Percentiles rank a stretch among this genome's conserved stretches.
These are phyloP conservation scores for Penaeus vannamei DNA, from an alignment of 1,140 invertebrate genomes.

Conservation along the genomic window DNA sequence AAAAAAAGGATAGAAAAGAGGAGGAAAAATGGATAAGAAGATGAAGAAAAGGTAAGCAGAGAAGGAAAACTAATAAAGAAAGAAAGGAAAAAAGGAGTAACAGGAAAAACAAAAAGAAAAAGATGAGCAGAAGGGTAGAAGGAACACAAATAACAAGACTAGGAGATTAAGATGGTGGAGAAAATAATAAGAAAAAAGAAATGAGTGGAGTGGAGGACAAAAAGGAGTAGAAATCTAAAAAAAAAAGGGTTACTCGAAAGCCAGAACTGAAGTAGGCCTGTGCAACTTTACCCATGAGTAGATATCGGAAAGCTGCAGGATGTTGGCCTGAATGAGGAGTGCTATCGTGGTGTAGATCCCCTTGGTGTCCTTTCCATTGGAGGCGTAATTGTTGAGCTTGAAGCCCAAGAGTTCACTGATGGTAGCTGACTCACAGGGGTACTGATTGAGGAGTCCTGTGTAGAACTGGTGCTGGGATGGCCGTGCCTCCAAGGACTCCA, in stretches of 20 bases:
- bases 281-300: constrained; percentile 87
- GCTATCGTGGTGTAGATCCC: constrained; percentile 86
- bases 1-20: not conserved
- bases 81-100: not conserved
- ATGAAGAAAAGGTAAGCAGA: not conserved
- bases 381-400: constrained; percentile 88
- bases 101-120: not conserved
- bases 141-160: not conserved
- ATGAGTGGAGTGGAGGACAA: not conserved
- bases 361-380: constrained; percentile 74
- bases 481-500: constrained; percentile 96
- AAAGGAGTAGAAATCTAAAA: not conserved
- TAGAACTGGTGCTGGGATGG: constrained; percentile 80
- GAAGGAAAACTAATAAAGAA: not conserved
- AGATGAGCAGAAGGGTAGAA: not conserved
- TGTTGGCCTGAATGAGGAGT: constrained; percentile 87
- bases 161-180: not conserved
- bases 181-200: not conserved
- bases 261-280: not conserved
- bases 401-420: constrained; percentile 95
- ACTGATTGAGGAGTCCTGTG: constrained; percentile 86
- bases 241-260: not conserved
- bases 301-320: constrained; percentile 90
- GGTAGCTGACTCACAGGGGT: constrained; percentile 88
- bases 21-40: not conserved